phyloP scores from a whole-genome alignment of 2,113 vertebrate genomes.

The Phasianus colchicus region DNA sequence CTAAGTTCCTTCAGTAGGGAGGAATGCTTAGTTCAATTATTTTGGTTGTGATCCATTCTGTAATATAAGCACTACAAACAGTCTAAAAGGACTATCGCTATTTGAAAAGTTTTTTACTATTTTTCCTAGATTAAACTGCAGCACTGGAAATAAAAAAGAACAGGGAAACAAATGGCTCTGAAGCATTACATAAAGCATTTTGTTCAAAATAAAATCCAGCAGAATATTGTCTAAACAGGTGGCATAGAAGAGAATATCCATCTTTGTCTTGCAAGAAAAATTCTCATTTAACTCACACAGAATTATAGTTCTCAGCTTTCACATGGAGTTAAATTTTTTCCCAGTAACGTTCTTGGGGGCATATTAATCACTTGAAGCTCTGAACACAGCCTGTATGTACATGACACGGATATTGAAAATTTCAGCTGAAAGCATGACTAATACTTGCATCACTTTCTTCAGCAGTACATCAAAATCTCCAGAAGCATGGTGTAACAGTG shows the following conservation, averaged over 20 bases:
- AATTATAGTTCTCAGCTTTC: not conserved
- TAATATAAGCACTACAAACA: not conserved
- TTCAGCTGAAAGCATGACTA: not conserved
- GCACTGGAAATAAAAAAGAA: not conserved
- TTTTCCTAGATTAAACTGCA: not conserved
- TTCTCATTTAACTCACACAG: not conserved
- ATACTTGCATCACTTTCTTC: not conserved
- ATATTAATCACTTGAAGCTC: not conserved
- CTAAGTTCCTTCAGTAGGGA: not conserved
- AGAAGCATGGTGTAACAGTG: not conserved
- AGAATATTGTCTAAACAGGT: not conserved
- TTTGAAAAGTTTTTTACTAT: not conserved
- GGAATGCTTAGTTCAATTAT: not conserved
- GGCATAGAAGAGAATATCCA: not conserved
- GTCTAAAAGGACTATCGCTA: not conserved
- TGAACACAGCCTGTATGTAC: not conserved
- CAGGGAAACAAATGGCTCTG: not conserved
- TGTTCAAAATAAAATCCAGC: not conserved
- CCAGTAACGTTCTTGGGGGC: not conserved
- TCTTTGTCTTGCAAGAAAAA: constrained; percentile 6
- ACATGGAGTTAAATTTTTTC: not conserved
- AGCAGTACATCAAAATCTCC: not conserved
- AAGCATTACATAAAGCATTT: not conserved
- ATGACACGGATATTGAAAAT: not conserved
- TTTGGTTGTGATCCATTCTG: not conserved